Conservation (phyloP, 2,113 vertebrate species). For the Sylvietta virens region DNA sequence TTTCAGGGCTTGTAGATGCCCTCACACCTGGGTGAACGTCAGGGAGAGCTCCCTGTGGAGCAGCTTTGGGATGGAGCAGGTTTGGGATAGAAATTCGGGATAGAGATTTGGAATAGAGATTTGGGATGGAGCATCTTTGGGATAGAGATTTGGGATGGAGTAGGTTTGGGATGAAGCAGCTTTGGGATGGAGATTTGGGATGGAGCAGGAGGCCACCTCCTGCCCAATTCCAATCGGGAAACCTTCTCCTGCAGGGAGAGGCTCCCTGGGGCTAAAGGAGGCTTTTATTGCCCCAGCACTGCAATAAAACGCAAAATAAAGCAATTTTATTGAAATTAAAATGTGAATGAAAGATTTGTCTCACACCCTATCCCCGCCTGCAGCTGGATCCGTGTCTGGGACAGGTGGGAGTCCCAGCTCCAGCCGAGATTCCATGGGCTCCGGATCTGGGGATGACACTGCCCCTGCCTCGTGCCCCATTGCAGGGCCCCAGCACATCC, state of each 20-base stretch:
- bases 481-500: neutral
- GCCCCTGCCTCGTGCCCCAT: neutral
- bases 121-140: neutral
- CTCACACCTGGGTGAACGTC: neutral
- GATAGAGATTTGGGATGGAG: neutral
- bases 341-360: neutral
- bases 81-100: neutral
- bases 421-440: fast-evolving
- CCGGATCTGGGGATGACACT: neutral
- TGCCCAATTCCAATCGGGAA: neutral
- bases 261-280: neutral
- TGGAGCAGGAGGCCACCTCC: neutral
- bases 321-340: slow-evolving; percentile 13
- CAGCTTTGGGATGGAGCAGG: neutral
- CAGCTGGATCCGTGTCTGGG: neutral
- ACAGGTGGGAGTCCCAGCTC: neutral
- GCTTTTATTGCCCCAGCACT: neutral
- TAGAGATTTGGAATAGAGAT: too few relatives aligned
- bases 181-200: neutral
- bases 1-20: neutral
- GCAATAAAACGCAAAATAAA: slow-evolving; percentile 44
- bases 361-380: neutral
- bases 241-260: neutral
- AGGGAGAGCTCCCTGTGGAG: neutral
- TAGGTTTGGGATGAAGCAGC: neutral